Evolutionary conservation across 2,797 vertebrate species (phyloP).

Genomic region (Hipposideros larvatus): DNA sequence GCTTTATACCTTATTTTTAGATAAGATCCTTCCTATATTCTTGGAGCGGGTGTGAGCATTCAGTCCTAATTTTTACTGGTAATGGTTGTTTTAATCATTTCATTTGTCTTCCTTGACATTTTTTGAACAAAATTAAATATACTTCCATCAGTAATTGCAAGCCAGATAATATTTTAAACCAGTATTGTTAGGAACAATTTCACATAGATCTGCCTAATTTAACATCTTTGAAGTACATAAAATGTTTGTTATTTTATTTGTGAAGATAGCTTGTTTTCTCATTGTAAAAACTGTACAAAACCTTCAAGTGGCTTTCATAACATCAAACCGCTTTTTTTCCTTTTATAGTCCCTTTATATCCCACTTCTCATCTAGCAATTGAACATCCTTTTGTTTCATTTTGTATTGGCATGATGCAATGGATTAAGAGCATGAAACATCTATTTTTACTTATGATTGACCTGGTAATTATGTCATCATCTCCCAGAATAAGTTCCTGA

Average conservation of each 20-base stretch:
- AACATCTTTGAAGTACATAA: constrained; percentile 11
- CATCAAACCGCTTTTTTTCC: background rate
- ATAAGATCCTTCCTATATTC: background rate
- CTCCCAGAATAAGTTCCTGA: background rate
- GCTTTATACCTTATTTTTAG: background rate
- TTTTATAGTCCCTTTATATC: constrained; percentile 18
- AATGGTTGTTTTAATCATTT: background rate
- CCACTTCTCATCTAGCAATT: background rate
- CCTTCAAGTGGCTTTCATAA: background rate
- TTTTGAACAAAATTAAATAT: background rate
- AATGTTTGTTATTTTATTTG: background rate
- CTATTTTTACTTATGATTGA: constrained; percentile 22
- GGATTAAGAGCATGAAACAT: background rate
- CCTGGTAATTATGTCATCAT: background rate
- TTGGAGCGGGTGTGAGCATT: background rate
- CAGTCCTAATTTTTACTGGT: background rate
- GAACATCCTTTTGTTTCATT: background rate
- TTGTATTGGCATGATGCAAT: background rate
- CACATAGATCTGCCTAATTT: background rate
- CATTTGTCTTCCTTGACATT: background rate
- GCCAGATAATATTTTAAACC: background rate
- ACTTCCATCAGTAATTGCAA: background rate
- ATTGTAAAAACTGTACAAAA: background rate
- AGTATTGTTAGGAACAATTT: background rate
- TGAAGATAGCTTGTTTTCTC: background rate